A percentile compares a stretch with the other conserved stretches of the same genome.
Conservation (phyloP, 2,888 invertebrate genomes). For the Dimorphilus gyrociliatus region DNA sequence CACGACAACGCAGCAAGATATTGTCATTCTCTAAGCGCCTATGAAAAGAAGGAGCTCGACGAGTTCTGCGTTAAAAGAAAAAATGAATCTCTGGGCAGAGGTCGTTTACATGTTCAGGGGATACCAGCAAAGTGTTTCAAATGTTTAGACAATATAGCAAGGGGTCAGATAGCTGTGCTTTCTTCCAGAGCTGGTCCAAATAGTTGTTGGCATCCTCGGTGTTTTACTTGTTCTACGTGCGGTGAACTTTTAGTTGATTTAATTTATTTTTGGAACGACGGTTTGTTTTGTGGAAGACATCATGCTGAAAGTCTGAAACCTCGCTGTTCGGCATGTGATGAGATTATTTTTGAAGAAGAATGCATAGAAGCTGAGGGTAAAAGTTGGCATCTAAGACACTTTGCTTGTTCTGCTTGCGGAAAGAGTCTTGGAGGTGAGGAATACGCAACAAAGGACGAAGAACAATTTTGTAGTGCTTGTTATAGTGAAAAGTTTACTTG, state of each 20-base stretch:
- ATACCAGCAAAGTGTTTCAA: too few species aligned
- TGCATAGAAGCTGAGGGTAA: slow-evolving; percentile 97
- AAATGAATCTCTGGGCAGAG: slow-evolving; percentile 80
- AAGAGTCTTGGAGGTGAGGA: slow-evolving; percentile 83
- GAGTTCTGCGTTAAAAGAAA: slow-evolving; percentile 85
- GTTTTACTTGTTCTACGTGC: slow-evolving; percentile 80
- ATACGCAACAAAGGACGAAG: too few species aligned
- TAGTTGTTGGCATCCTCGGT: slow-evolving; percentile 71
- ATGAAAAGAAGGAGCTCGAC: slow-evolving; percentile 78
- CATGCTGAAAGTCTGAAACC: slow-evolving; percentile 94
- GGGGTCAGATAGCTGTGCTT: slow-evolving; percentile 77
- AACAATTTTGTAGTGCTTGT: too few species aligned
- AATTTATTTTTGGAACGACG: slow-evolving; percentile 82
- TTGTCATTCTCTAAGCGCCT: slow-evolving; percentile 71
- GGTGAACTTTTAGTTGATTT: slow-evolving; percentile 86
- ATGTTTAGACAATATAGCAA: too few species aligned
- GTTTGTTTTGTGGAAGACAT: slow-evolving; percentile 82
- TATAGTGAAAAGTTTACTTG: too few species aligned
- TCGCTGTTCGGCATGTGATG: slow-evolving; percentile 89
- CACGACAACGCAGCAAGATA: slow-evolving; percentile 85
- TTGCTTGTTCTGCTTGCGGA: slow-evolving; percentile 91
- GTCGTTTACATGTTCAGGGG: slow-evolving; percentile 69
- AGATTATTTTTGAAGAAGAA: slow-evolving; percentile 95
- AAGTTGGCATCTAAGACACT: slow-evolving; percentile 98
- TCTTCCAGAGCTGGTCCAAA: slow-evolving; percentile 71